Conservation (phyloP, 2,888 invertebrate genomes). For the Machimus rusticus region DNA sequence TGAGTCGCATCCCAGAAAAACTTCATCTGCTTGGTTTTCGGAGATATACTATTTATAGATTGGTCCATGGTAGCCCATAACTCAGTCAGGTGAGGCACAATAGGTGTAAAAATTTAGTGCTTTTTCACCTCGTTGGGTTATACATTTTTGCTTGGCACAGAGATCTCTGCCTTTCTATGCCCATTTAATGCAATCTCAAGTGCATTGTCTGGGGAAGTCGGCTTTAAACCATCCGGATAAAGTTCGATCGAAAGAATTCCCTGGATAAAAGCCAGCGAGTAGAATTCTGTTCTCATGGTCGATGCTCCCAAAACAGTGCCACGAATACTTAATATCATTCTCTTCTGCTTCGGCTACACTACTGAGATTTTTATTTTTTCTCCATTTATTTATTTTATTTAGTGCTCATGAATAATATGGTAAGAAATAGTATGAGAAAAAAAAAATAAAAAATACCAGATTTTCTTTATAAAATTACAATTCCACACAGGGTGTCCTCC, state of each 20-base stretch:
- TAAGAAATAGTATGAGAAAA: background rate
- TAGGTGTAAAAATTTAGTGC: constrained; percentile 11
- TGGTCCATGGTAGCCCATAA: background rate
- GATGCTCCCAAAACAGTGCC: background rate
- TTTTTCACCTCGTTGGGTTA: background rate
- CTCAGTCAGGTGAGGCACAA: background rate
- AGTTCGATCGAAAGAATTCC: background rate
- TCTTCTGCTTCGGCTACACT: background rate
- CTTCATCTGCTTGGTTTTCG: background rate
- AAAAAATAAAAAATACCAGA: background rate
- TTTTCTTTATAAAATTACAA: background rate
- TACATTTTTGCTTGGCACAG: background rate
- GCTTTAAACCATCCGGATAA: background rate
- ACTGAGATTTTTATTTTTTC: background rate
- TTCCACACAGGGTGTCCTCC: background rate
- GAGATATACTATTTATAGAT: background rate
- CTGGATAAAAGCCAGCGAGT: constrained; percentile 4
- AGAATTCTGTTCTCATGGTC: background rate
- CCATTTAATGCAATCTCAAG: background rate
- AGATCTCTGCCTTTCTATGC: background rate
- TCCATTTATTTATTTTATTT: background rate
- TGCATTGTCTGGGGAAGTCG: background rate
- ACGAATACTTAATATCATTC: background rate
- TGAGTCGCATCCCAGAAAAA: background rate
- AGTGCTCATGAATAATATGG: background rate